Evolutionary conservation across 53 echinoderm and acorn worm genomes (phyloP), one percentile per base, ranked within the genome.

Genomic region (Henricia sp.): DNA sequence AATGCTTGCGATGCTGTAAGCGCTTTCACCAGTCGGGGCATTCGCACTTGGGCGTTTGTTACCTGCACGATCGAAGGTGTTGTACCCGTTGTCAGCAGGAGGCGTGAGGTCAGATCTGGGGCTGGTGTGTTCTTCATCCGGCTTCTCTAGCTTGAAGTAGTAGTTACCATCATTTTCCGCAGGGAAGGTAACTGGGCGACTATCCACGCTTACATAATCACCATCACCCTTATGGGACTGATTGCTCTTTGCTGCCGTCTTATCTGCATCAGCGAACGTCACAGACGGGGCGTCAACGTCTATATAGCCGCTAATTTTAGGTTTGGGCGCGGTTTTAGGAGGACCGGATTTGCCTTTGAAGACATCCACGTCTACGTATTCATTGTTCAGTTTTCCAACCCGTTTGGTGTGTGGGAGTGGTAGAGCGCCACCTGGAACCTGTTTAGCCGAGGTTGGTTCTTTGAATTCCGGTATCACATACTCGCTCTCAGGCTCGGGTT

Each of bases 141-240:
- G n/a, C 1, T 76, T 76, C 60, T 76, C 59, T 5, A 76, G 58
- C 30, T 76, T 57, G 76, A 27, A 76, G 76, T 76, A 76, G 76
- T 57, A 58, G 58, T 55, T 38, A 16, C 38, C 24, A 14, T 42
- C 69, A 3, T 25, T 16, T 41, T 2, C 33, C 10, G 25, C 10
- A 27, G 28, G 27, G 19, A 40, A 24, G 23, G 39, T 57, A 6
- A 19, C 26, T 0, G 70, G 6, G 0, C 57, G 76, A 24, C 41
- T 41, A 40, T 56, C 57, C 40, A 57, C 42, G 28, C 76, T 53
- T 52, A 53, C 73, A 37, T 73, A 73, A 5, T 9, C 29, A 13
- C 70, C 70, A 12, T n/a, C n/a, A 44, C 44, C 16, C 12, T 34
- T 9, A 6, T 9, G 3, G 57, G 62, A 16, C 17, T 60, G 27